Conservation (phyloP, 2,113 vertebrate genomes). For the Erythrocercus mccallii region DNA sequence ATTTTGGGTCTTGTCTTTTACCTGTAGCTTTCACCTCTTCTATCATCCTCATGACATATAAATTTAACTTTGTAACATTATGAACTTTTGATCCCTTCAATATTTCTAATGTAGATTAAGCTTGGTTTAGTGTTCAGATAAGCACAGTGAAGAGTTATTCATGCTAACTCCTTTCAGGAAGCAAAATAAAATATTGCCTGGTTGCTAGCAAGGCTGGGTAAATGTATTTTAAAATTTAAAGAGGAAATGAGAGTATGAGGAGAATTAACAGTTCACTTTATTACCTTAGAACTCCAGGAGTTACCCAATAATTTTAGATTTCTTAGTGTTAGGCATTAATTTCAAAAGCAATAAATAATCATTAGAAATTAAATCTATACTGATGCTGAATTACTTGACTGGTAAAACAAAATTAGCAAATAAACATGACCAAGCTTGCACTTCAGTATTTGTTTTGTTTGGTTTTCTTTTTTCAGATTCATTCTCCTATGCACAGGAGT, state of each 20-base stretch:
- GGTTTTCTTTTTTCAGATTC: not conserved
- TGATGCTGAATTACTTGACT: not conserved
- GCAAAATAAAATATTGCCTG: not conserved
- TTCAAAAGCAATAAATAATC: not conserved
- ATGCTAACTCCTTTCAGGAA: not conserved
- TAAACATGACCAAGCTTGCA: not conserved
- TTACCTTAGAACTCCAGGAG: not conserved
- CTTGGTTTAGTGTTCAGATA: not conserved
- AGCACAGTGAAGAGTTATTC: not conserved
- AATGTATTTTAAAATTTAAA: not conserved
- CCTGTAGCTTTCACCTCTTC: not conserved
- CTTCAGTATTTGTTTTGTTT: not conserved
- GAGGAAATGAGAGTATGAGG: not conserved
- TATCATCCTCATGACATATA: not conserved
- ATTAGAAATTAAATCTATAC: not conserved
- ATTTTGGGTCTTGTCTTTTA: not conserved
- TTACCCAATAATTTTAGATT: not conserved
- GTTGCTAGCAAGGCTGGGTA: not conserved
- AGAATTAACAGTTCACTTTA: not conserved
- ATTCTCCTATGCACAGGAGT: not conserved
- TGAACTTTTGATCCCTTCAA: not conserved
- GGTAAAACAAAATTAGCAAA: not conserved
- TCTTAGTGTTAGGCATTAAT: not conserved
- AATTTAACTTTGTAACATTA: not conserved
- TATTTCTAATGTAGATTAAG: not conserved